phyloP scores from a whole-genome alignment of 2,797 vertebrate species.

The Falco naumanni region DNA sequence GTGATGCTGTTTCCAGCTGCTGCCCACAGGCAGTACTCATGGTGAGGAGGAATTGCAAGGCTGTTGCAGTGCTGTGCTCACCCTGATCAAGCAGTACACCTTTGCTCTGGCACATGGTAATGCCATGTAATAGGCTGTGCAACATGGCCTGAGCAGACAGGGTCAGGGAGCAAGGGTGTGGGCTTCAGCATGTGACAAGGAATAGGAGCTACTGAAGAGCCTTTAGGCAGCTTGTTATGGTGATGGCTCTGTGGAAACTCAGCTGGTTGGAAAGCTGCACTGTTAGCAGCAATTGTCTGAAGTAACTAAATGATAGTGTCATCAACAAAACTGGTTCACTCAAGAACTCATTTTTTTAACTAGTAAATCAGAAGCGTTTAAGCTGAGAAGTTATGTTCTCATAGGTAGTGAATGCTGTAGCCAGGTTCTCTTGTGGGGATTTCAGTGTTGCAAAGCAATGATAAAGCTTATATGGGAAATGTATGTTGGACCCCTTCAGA shows the following conservation, averaged over 20 bases:
- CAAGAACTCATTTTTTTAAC: background rate
- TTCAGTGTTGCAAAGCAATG: background rate
- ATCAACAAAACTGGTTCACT: background rate
- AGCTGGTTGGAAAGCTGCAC: background rate
- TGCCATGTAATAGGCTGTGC: background rate
- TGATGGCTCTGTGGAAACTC: background rate
- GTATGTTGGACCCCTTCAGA: fast-evolving
- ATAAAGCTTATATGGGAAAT: background rate
- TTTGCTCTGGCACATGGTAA: background rate
- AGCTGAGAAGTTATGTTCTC: background rate
- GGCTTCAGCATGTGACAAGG: background rate
- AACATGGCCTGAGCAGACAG: background rate
- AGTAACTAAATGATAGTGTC: background rate
- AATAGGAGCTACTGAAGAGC: background rate
- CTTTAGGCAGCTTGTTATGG: background rate
- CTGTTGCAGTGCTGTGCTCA: background rate
- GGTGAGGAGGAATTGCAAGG: background rate
- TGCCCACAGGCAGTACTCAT: fast-evolving
- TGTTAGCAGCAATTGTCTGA: background rate
- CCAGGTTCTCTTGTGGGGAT: background rate
- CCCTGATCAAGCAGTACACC: background rate
- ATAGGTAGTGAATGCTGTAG: background rate
- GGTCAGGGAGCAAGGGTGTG: no score
- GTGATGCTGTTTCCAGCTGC: background rate
- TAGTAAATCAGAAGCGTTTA: background rate